Evolutionary conservation across 2,797 vertebrate genomes (phyloP).

Genomic region (Poeciliopsis turneri): DNA sequence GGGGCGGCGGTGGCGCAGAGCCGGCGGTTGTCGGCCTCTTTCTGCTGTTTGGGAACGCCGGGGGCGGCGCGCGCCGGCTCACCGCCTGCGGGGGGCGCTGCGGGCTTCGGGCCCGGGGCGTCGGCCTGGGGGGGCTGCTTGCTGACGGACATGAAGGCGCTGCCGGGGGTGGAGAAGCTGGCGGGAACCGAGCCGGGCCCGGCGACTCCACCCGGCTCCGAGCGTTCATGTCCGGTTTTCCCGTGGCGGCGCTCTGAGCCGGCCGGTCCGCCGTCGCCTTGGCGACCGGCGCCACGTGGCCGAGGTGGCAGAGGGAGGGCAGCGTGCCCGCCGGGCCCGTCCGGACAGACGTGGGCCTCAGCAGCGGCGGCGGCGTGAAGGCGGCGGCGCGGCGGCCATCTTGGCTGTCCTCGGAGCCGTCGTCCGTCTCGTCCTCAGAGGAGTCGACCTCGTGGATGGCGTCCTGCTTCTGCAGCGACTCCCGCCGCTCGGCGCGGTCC

Average conservation of each 20-base stretch:
- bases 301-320: conserved; percentile 67
- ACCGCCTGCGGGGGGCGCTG: conserved; percentile 16
- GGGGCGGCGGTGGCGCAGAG: conserved; percentile 49
- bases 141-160: conserved; percentile 80
- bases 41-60: conserved; percentile 79
- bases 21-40: conserved; percentile 73
- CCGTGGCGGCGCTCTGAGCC: conserved; percentile 18
- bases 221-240: conserved; percentile 33
- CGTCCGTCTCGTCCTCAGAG: conserved; percentile 94
- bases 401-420: conserved; percentile 91
- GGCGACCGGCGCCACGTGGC: conserved; percentile 51
- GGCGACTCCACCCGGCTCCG: conserved; percentile 26
- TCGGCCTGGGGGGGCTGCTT: conserved; percentile 64
- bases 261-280: conserved; percentile 52
- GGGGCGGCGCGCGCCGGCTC: conserved; percentile 69
- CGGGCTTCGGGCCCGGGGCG: conserved; percentile 39
- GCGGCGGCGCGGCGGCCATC: conserved; percentile 77
- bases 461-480: conserved; percentile 96
- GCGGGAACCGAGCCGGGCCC: conserved; percentile 58
- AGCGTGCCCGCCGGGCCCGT: conserved; percentile 66
- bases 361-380: conserved; percentile 70
- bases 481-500: conserved; percentile 91
- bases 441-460: conserved; percentile 96
- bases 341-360: conserved; percentile 74
- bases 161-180: conserved; percentile 79